Evolutionary conservation across 2,113 vertebrate species (phyloP), one percentile per base, ranked within the genome.

Genomic region (Passer domesticus): DNA sequence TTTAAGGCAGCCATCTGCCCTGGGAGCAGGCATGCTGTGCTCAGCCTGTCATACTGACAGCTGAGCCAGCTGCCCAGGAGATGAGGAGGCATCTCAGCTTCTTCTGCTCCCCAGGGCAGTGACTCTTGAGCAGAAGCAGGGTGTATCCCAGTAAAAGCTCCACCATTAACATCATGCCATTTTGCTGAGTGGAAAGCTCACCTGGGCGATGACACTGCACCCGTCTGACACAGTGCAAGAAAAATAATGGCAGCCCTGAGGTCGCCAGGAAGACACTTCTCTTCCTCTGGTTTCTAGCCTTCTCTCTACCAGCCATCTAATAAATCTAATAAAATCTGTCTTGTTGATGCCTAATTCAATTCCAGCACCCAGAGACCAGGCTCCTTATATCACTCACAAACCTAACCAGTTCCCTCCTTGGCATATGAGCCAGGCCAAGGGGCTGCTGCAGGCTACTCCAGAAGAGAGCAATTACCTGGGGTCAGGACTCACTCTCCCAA

Each of bases 341-440:
- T 93, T 95, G 68, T 60, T 95, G 73, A 87, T 94, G 60, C 72
- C 77, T 94, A 92, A 94, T 81, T 84, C 88, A 89, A 93, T 97
- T 90, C 68, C 37, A 72, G 88, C 58, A 75, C 49, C 76, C 85
- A 83, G 73, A 92, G 41, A 77, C 63, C 83, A 93, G 85, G 44
- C 64, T 75, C 63, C 76, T 80, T 68, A 2, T 64, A 93, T 89
- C 90, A 75, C 80, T 94, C 76, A 85, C 46, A 68, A 60, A 72
- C 37, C 68, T 39, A 81, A 83, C 60, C 76, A 64, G 73, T 83
- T 83, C 33, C 16, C 23, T 68, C 85, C 52, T 11, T 60, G 72
- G 59, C 9, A 9, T 7, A 14, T 0, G 9, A 81, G 60, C 47
- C 59, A 62, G 37, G 60, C 72, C 41, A 39, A 24, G 52, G 66